Evolutionary conservation across 2,113 vertebrate genomes (phyloP), one percentile per base, ranked within the genome.

Genomic region (Ophthalmolycus amberensis): DNA sequence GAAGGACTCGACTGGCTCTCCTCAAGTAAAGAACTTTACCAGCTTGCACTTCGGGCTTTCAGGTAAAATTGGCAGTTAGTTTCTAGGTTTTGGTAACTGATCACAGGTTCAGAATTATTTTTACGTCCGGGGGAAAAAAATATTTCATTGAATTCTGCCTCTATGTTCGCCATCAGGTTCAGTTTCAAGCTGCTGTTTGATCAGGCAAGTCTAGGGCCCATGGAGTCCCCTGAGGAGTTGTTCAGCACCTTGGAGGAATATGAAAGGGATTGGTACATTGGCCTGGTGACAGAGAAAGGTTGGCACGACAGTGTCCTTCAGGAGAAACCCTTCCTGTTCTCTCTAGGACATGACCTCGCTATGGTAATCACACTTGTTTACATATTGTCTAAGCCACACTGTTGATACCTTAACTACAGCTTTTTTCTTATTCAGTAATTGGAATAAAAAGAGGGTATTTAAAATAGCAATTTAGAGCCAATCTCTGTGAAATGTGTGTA

Each of bases 141-240:
- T 46, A 18, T 65, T 71, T 70, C 0, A 59, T 29, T 67, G n/a
- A 80, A 8, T 29, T 73, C 4, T 77, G 4, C n/a, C 48, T 37
- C 7, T 69, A 0, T 75, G 11, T 82, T 77, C 78, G 2, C 72
- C 89, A 29, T 78, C 90, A 99, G 98, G 90, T 99, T 97, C 72
- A 96, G 97, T 80, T 96, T 99, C 80, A 99, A 99, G 90, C 93
- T 99, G 25, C 96, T 99, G 95, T 94, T 99, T 91, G 98, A 99
- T 92, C 97, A 99, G 93, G 97, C 97, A 42, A 98, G 97, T 90
- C 93, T 99, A 71, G 98, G 97, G 42, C 95, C 97, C 0, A 82
- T 97, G 73, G 97, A 98, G 94, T 94, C 95, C 80, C 96, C 96
- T n/a, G 90, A 95, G 77, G 98, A 98, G 79, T 89, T 99, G 83